Evolutionary conservation across 2,888 invertebrate genomes (phyloP).

Genomic region (Leptodirus hochenwartii): DNA sequence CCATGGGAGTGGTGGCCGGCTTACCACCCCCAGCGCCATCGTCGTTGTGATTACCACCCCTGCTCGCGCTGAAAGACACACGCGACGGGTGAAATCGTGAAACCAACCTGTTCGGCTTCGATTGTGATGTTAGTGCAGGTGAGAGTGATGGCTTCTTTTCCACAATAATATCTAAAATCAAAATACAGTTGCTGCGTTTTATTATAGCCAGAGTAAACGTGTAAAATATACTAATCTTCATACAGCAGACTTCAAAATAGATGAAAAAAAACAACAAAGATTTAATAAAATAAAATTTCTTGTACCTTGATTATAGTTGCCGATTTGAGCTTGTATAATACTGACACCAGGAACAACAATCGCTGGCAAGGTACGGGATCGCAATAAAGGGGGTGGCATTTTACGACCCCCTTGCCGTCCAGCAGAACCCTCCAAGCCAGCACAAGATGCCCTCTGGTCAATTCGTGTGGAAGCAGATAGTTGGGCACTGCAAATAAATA

Average conservation of each 20-base stretch:
- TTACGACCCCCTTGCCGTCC: too few relatives aligned
- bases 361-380: conserved; percentile 73
- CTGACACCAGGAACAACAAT: conserved; percentile 73
- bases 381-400: conserved; percentile 46
- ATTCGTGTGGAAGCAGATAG: conserved; percentile 23
- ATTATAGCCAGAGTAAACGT: too few relatives aligned
- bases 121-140: too few relatives aligned
- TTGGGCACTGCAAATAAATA: conserved; percentile 13
- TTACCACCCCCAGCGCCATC: too few relatives aligned
- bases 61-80: conserved; percentile 23
- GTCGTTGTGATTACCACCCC: too few relatives aligned
- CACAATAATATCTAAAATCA: too few relatives aligned
- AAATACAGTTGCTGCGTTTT: too few relatives aligned
- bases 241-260: too few relatives aligned
- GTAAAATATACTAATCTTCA: too few relatives aligned
- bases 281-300: too few relatives aligned
- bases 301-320: conserved; percentile 26
- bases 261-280: too few relatives aligned
- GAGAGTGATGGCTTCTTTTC: too few relatives aligned
- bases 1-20: conserved; percentile 17
- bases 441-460: conserved; percentile 31
- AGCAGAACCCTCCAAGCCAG: conserved; percentile 33
- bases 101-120: conserved; percentile 12
- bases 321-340: conserved; percentile 66
- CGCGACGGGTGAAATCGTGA: conserved; percentile 20